Percentiles rank a stretch among this genome's conserved stretches.
These are phyloP conservation scores for Mus caroli DNA, from an alignment of 2,797 vertebrate species.

Conservation along the genomic window DNA sequence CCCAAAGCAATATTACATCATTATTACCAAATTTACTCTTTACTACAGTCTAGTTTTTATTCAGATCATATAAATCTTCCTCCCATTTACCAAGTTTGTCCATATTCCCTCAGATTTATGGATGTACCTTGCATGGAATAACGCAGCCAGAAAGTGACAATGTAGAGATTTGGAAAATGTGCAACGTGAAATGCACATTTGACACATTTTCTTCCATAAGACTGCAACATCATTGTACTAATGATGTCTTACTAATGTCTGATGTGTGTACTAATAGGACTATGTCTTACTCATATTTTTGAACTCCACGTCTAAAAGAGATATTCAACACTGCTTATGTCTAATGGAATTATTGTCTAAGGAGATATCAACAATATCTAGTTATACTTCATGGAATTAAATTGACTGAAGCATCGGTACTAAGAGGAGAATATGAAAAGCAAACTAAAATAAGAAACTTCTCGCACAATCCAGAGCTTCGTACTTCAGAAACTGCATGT, in stretches of 20 bases:
- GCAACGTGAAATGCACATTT: neutral
- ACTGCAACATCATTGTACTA: neutral
- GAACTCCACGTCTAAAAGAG: neutral
- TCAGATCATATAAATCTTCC: neutral
- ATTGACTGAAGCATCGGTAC: conserved; percentile 21
- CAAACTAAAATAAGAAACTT: neutral
- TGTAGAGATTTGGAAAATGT: neutral
- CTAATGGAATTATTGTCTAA: conserved; percentile 11
- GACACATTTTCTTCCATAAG: neutral
- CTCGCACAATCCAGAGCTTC: neutral
- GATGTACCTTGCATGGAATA: neutral
- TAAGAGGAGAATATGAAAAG: conserved; percentile 39
- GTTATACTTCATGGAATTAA: conserved; percentile 2
- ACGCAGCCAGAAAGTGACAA: rapidly evolving
- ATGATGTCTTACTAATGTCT: neutral
- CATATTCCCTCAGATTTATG: neutral
- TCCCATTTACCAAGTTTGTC: neutral
- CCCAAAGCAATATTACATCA: neutral
- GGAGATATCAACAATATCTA: neutral
- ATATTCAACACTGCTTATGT: neutral
- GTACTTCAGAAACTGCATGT: neutral
- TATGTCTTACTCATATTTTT: neutral
- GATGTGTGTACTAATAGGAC: no score
- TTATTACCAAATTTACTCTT: neutral
- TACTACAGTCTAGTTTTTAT: neutral